These are phyloP conservation scores for Junonia oenone DNA, from an alignment of 2,888 invertebrate species.

Conservation along the genomic window DNA sequence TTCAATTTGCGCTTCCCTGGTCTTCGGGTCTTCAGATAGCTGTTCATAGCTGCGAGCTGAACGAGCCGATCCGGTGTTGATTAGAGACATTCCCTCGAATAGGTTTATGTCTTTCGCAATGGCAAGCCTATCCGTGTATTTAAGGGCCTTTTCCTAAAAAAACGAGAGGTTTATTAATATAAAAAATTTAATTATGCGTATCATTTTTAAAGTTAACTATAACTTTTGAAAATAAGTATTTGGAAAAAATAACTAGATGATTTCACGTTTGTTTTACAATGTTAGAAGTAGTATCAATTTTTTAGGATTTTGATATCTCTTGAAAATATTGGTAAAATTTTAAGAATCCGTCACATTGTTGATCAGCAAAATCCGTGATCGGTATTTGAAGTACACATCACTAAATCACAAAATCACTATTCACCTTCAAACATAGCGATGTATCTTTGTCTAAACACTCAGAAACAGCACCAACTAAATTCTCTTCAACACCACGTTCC, in stretches of 20 bases:
- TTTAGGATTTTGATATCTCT: not conserved
- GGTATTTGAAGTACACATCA: slow-evolving; percentile 35
- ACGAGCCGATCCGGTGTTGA: slow-evolving; percentile 72
- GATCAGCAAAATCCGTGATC: not conserved
- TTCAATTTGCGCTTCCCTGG: slow-evolving; percentile 63
- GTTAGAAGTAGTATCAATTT: no score
- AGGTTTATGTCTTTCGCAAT: slow-evolving; percentile 72
- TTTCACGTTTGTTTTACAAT: no score
- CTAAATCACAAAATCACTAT: slow-evolving; percentile 37
- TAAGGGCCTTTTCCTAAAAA: slow-evolving; percentile 80
- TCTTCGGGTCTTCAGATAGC: slow-evolving; percentile 61
- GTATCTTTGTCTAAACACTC: slow-evolving; percentile 81
- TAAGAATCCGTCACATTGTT: not conserved
- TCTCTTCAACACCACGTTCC: slow-evolving; percentile 64
- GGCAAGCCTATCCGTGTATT: slow-evolving; percentile 79
- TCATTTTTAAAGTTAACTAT: no score
- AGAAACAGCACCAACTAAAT: slow-evolving; percentile 64
- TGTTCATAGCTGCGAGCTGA: slow-evolving; percentile 70
- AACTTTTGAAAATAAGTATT: no score
- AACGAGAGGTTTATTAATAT: slow-evolving; percentile 8
- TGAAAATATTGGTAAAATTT: not conserved
- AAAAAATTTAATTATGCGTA: no score
- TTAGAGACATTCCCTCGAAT: slow-evolving; percentile 71
- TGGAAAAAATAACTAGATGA: no score
- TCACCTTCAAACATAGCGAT: slow-evolving; percentile 82